Base-by-base conservation (phyloP, 2,113 vertebrate genomes). In the Esox niger region DNA sequence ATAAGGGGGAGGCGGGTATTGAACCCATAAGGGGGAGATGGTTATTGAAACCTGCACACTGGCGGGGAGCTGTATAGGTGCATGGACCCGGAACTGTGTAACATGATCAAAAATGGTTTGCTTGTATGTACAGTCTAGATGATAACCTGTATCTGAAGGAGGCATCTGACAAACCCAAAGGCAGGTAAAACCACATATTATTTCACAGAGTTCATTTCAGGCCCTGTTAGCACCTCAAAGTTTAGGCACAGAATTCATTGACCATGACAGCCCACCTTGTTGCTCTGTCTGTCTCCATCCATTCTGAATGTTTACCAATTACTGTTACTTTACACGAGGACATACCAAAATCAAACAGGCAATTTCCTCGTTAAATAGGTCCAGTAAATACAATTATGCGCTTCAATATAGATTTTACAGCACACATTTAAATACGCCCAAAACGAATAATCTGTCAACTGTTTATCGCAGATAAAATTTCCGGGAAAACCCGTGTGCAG, bases 241-340 rank as follows among this genome's bases (percentile, higher is more conserved):
- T 10, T 43, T 43, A 43, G 38, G 38, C 38, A 66, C 69, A 32
- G 67, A 65, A 60, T 76, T 78, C 75, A 81, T 81, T 82, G 69
- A 79, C 76, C 58, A 68, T 47, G 83, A 87, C 82, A 80, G 56
- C 62, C 29, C 31, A 79, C 74, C 77, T 61, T 75, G 76, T 75
- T 69, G 6, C 46, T 78, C 73, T 60, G 71, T 79, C 75, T 73
- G 32, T 75, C 77, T 73, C 46, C 32, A 68, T 73, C 68, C 70
- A 77, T 66, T 76, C 49, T 78, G 76, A 79, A 79, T 86, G 84
- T 88, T 88, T 81, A 76, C 82, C 67, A 68, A 73, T 60, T 78
- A 70, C 74, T 73, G 71, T 82, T 82, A 69, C 79, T 88, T 73
- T 72, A 68, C 8, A 56, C 27, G 17, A 3, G 20, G 72, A 83